A percentile compares a stretch with the other conserved stretches of the same genome.
Evolutionary conservation across 1,140 invertebrate genomes (phyloP).

Genomic region (Hypsibius dujardini): DNA sequence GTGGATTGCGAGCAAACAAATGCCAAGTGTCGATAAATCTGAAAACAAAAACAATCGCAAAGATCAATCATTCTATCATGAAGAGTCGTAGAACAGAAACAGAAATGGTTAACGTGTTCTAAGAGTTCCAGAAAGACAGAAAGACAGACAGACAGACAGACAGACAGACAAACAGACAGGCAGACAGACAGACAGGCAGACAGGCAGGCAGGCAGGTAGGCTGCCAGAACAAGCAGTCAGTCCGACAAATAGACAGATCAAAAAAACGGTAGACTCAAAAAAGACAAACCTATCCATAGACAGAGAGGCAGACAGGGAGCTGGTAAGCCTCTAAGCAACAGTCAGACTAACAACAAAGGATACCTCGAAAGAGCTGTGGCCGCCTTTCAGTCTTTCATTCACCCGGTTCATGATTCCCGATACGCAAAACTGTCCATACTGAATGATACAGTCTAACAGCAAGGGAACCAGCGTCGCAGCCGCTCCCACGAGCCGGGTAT

Average conservation of each 20-base stretch:
- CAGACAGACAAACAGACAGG: too few species aligned
- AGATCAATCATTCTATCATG: too few species aligned
- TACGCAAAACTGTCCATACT: constrained; percentile 1
- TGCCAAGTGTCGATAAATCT: not conserved
- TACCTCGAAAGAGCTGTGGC: not conserved
- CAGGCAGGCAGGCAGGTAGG: too few species aligned
- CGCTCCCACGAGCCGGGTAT: not conserved
- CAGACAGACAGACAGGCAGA: too few species aligned
- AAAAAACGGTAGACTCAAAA: not conserved
- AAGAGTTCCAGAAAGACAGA: too few species aligned
- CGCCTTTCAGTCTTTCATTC: not conserved
- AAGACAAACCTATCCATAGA: too few species aligned
- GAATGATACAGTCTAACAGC: not conserved
- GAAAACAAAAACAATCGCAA: too few species aligned
- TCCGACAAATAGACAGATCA: not conserved
- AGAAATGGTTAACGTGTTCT: too few species aligned
- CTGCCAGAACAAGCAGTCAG: not conserved
- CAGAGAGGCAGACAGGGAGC: too few species aligned
- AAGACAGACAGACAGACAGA: too few species aligned
- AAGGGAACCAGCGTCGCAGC: not conserved
- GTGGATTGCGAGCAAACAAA: not conserved
- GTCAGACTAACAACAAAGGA: not conserved
- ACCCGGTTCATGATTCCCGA: not conserved
- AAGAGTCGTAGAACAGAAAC: too few species aligned
- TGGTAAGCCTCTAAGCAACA: too few species aligned